Conservation (phyloP, 1,140 invertebrate species). For the Aphis gossypii region DNA sequence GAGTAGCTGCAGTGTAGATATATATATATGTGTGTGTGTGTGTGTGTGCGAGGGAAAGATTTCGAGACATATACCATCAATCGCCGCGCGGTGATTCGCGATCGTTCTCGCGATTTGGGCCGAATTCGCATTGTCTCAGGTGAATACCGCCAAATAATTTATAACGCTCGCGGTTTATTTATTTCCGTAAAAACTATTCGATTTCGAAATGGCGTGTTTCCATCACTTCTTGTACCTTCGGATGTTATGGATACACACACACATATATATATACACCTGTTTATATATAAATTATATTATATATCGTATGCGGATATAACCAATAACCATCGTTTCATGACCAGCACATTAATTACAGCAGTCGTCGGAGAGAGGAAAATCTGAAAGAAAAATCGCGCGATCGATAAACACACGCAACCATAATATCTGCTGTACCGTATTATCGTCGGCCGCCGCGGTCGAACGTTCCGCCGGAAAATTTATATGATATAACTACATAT, state of each 20-base stretch:
- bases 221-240: background rate
- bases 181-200: conserved; percentile 3
- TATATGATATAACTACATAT: background rate
- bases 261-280: background rate
- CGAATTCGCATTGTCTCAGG: background rate
- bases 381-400: background rate
- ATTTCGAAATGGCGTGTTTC: conserved; percentile 3
- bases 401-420: background rate
- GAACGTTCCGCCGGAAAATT: background rate
- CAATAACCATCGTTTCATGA: background rate
- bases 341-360: background rate
- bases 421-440: background rate
- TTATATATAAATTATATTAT: no score
- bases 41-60: background rate
- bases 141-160: conserved; percentile 2
- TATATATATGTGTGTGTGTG: background rate
- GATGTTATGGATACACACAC: background rate
- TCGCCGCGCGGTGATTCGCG: background rate
- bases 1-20: background rate
- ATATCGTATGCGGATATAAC: background rate
- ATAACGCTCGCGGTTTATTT: background rate
- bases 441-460: background rate
- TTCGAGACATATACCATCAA: background rate
- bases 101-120: background rate
- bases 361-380: background rate